Percentiles rank a stretch among this genome's conserved stretches.
These are phyloP conservation scores for Spodoptera littoralis DNA, from an alignment of 2,888 invertebrate genomes.

Conservation along the genomic window DNA sequence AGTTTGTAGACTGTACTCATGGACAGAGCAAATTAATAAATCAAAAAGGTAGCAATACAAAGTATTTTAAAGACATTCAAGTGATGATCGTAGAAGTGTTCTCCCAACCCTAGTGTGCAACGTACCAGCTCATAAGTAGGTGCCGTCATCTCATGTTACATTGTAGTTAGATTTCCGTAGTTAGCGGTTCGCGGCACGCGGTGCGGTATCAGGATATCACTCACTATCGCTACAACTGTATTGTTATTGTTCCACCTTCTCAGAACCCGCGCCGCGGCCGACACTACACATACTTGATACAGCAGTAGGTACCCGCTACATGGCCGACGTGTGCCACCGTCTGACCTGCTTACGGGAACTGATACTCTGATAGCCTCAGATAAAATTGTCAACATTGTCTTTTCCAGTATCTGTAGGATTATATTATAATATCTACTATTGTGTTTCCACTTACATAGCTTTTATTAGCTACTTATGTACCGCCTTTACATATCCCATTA, in stretches of 20 bases:
- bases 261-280: conserved; percentile 23
- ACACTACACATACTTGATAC: conserved; percentile 30
- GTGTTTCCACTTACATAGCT: neutral
- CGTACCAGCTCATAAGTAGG: too few relatives aligned
- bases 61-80: too few relatives aligned
- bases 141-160: too few relatives aligned
- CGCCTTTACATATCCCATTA: neutral
- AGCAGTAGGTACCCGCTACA: neutral
- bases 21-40: too few relatives aligned
- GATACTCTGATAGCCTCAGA: conserved; percentile 31
- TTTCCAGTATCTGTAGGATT: conserved; percentile 5
- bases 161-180: neutral
- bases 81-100: too few relatives aligned
- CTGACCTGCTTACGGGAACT: conserved; percentile 6
- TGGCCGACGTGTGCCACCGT: too few relatives aligned
- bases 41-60: too few relatives aligned
- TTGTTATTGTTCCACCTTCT: conserved; percentile 44
- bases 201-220: conserved; percentile 5
- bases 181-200: neutral
- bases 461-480: conserved; percentile 1
- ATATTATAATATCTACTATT: neutral
- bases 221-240: conserved; percentile 14
- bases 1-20: too few relatives aligned
- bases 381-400: conserved; percentile 20
- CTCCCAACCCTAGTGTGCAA: too few relatives aligned